Conservation (phyloP, 2,113 vertebrate genomes). For the Marmota flaviventris region DNA sequence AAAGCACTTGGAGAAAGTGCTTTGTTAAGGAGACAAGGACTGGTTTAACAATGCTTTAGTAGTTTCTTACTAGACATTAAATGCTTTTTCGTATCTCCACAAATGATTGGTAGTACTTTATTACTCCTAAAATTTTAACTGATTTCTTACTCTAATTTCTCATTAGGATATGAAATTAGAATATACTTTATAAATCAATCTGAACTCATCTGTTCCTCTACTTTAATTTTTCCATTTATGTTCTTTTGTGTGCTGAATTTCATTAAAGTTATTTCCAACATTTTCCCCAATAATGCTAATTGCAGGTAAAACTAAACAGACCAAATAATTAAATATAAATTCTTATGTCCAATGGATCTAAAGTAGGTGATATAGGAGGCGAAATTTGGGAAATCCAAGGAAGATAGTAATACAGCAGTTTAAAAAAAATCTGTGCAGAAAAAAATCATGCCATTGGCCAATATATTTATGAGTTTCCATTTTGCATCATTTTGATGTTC, state of each 20-base stretch:
- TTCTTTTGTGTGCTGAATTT: neutral
- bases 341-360: neutral
- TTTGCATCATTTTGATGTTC: conserved; percentile 68
- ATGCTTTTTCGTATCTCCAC: neutral
- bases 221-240: neutral
- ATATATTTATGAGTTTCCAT: conserved; percentile 66
- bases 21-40: neutral
- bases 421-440: conserved; percentile 75
- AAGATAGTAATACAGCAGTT: conserved; percentile 36
- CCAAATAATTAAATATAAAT: conserved; percentile 29
- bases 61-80: neutral
- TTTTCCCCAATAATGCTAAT: conserved; percentile 2
- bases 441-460: conserved; percentile 58
- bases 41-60: neutral
- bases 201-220: neutral
- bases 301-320: conserved; percentile 20
- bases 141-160: neutral
- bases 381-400: neutral
- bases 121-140: neutral
- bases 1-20: neutral
- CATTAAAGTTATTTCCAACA: neutral
- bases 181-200: neutral
- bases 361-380: neutral
- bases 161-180: neutral
- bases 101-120: neutral